These are phyloP conservation scores for Hycleus phaleratus DNA, from an alignment of 1,140 invertebrate species.

Conservation along the genomic window DNA sequence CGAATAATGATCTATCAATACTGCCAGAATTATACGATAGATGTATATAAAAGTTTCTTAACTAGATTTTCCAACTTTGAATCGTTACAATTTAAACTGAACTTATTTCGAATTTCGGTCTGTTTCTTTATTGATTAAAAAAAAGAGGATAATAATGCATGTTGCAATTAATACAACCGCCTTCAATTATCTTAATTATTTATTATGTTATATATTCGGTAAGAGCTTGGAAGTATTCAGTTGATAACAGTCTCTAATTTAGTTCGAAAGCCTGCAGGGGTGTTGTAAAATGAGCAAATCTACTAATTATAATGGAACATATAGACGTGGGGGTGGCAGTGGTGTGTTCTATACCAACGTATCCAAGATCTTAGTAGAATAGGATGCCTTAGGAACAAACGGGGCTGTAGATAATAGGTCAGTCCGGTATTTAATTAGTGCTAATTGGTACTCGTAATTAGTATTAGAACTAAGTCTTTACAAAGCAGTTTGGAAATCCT, in stretches of 20 bases:
- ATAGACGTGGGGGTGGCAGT: too few relatives aligned
- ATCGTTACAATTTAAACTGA: too few relatives aligned
- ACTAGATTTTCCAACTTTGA: too few relatives aligned
- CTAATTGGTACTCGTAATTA: conserved; percentile 36
- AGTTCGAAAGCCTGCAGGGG: conserved; percentile 11
- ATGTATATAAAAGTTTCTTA: too few relatives aligned
- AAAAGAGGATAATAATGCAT: too few relatives aligned
- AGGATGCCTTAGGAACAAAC: conserved; percentile 22
- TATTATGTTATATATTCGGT: background rate
- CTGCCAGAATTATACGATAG: too few relatives aligned
- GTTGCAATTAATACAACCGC: too few relatives aligned
- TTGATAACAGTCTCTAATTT: conserved; percentile 14
- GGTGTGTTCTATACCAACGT: background rate
- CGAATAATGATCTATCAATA: too few relatives aligned
- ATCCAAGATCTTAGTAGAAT: conserved; percentile 26
- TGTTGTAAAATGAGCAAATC: conserved; percentile 19
- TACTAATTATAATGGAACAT: conserved; percentile 22
- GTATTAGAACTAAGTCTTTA: conserved; percentile 35
- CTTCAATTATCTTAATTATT: conserved; percentile 9
- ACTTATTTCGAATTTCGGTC: too few relatives aligned
- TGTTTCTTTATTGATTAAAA: too few relatives aligned
- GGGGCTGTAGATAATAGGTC: conserved; percentile 31
- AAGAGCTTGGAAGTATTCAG: background rate
- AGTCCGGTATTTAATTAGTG: conserved; percentile 33
- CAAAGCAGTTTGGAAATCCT: conserved; percentile 35